Evolutionary conservation across 2,888 invertebrate species (phyloP).

Genomic region (Coelinius sp.): DNA sequence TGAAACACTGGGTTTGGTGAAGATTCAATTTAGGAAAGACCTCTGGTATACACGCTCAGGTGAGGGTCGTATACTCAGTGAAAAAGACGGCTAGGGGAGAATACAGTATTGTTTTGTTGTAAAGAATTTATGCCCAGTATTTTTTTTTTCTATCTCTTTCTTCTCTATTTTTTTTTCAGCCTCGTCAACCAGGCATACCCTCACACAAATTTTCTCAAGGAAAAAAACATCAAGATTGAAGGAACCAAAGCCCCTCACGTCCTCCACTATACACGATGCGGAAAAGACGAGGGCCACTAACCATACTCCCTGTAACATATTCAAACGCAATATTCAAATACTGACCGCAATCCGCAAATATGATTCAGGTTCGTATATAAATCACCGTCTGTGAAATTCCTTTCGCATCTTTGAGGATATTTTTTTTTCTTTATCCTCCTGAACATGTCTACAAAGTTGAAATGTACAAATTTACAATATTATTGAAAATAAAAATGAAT

Average conservation of each 20-base stretch:
- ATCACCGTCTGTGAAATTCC: constrained; percentile 54
- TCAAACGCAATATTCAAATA: constrained; percentile 66
- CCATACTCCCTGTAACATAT: constrained; percentile 53
- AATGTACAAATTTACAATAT: background rate
- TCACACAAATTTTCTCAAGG: background rate
- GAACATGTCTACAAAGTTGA: constrained; percentile 30
- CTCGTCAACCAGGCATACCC: constrained; percentile 18
- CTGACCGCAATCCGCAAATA: constrained; percentile 58
- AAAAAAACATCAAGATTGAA: background rate
- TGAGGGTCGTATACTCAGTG: constrained; percentile 42
- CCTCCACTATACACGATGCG: constrained; percentile 18
- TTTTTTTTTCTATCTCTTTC: constrained; percentile 3
- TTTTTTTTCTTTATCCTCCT: constrained; percentile 39
- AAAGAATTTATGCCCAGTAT: constrained; percentile 7
- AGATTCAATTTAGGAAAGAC: constrained; percentile 63
- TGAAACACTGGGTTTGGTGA: constrained; percentile 59
- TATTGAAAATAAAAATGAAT: too few species aligned
- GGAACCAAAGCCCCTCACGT: constrained; percentile 5
- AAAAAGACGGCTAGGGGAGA: constrained; percentile 7
- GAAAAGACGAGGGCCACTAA: constrained; percentile 38
- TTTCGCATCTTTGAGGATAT: constrained; percentile 37
- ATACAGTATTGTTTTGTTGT: constrained; percentile 19
- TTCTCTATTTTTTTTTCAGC: background rate
- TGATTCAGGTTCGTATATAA: constrained; percentile 58
- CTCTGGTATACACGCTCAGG: constrained; percentile 33